Conservation (phyloP, 2,797 vertebrate genomes). For the Pangasius mekongensis region DNA sequence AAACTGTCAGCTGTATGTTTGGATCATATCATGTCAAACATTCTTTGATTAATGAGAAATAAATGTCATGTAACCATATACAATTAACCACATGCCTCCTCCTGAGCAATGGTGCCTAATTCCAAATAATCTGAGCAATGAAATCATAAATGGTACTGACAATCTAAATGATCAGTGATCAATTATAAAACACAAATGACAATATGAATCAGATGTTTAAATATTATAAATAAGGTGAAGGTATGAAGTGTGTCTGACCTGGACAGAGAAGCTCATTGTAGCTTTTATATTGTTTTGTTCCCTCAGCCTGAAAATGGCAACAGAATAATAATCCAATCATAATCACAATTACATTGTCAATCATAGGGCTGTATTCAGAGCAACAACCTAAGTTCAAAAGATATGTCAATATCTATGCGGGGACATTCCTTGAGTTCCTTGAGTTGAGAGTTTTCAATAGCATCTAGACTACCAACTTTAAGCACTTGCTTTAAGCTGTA, state of each 20-base stretch:
- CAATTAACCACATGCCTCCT: neutral
- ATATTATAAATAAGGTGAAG: too few species aligned
- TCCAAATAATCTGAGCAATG: neutral
- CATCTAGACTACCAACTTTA: neutral
- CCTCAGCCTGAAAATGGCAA: constrained; percentile 70
- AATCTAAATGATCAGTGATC: neutral
- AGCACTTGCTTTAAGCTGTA: neutral
- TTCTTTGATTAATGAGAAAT: neutral
- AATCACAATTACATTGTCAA: neutral
- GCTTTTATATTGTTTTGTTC: constrained; percentile 67
- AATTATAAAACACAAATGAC: neutral
- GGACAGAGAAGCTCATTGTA: constrained; percentile 75
- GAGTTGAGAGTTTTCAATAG: neutral
- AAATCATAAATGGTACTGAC: neutral
- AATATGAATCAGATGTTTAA: neutral
- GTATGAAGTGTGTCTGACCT: constrained; percentile 63
- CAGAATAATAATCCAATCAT: neutral
- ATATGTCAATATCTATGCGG: neutral
- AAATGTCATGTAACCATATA: neutral
- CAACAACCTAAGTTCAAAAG: neutral
- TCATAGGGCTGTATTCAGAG: neutral
- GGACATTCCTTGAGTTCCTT: neutral
- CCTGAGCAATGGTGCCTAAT: neutral
- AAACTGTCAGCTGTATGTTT: neutral
- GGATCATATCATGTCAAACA: neutral